Conservation (phyloP, 2,797 vertebrate genomes). For the Pelodytes ibericus region DNA sequence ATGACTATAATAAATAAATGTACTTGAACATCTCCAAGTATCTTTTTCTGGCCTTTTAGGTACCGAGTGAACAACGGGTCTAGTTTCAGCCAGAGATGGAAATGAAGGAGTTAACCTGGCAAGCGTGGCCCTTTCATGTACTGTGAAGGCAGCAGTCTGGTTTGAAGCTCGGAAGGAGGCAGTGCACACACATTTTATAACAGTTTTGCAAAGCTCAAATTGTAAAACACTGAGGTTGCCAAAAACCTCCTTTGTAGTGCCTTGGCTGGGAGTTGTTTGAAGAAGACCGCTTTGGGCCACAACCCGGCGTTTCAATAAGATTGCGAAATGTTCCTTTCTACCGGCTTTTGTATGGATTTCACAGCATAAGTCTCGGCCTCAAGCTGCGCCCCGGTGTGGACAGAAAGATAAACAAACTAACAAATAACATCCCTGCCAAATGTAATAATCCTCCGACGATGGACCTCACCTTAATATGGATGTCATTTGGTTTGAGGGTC, state of each 20-base stretch:
- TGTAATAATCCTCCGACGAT: no score
- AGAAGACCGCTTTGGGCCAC: constrained; percentile 27
- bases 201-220: constrained; percentile 12
- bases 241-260: constrained; percentile 20
- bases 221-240: constrained; percentile 9
- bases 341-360: neutral
- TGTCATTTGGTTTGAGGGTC: no score
- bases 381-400: neutral
- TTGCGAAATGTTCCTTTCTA: constrained; percentile 18
- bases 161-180: constrained; percentile 9
- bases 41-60: no score
- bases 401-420: neutral
- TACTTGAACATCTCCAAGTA: no score
- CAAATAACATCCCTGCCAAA: no score
- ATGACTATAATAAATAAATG: no score
- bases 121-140: no score
- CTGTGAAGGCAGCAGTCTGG: neutral
- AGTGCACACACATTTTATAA: constrained; percentile 6
- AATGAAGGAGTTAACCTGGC: no score
- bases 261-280: constrained; percentile 16
- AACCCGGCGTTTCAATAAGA: constrained; percentile 7
- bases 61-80: no score
- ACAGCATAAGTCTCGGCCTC: neutral
- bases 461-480: no score
- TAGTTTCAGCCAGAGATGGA: no score